Base-by-base conservation (phyloP, 1,140 invertebrate genomes). In the Bombus sibiricus region DNA sequence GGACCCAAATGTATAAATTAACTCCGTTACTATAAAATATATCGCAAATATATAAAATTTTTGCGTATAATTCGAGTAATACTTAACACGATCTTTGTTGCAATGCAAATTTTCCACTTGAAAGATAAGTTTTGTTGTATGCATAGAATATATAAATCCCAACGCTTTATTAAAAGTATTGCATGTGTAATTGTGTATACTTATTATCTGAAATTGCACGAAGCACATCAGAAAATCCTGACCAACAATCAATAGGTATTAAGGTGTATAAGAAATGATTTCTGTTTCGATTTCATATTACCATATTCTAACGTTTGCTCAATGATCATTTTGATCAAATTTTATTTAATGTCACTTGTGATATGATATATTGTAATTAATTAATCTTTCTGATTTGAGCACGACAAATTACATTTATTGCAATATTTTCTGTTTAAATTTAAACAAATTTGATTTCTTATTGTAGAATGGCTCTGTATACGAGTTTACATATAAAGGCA, bases 131-230 rank as follows among this genome's bases (percentile, higher is more conserved):
- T 64, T 47, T 39, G 18, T 73, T 15, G 3, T 81, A 22, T 74
- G 8, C n/a, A 72, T n/a, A 59, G 37, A 73, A 57, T 76, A 39
- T 76, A 41, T 76, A 37, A 53, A 37, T 83, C 47, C 37, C 73
- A 57, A 75, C 34, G 15, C 12, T 47, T 64, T 39, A 28, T 76
- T 69, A 69, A 69, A 76, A 39, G 32, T 76, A 68, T 76, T 83
- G 81, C 37, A 41, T 77, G 53, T 39, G 47, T 53, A 53, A 53
- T 53, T 53, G 18, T 22, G 41, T 43, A 69, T 57, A 37, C 8
- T 77, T 68, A 34, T 76, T 77, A 77, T 59, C 68, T 77, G 34
- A 68, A 77, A 41, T 69, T 71, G 82, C 43, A 84, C 12, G 47
- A 28, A 39, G 43, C 12, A 53, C 18, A 53, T 53, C 66, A 32